These are phyloP conservation scores for Ovis canadensis DNA, from an alignment of 2,113 vertebrate genomes.

Conservation along the genomic window DNA sequence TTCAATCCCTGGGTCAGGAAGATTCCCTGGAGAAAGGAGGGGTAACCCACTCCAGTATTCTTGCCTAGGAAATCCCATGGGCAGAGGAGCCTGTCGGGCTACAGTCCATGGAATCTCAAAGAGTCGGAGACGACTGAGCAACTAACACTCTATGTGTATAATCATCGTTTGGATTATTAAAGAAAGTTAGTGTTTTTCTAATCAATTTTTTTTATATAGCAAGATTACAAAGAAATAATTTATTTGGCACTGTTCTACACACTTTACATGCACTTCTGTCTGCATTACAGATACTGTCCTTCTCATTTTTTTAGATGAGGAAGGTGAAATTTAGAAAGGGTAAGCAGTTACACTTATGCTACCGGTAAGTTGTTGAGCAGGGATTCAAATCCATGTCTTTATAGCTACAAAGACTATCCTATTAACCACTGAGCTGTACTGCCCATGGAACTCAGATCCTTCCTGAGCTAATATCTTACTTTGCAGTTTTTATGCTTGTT, in stretches of 20 bases:
- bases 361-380: neutral
- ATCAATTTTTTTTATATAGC: slow-evolving; percentile 12
- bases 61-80: neutral
- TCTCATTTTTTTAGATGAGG: neutral
- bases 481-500: neutral
- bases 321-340: neutral
- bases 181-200: neutral
- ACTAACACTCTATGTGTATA: neutral
- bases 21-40: neutral
- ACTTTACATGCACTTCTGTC: neutral
- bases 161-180: slow-evolving; percentile 1
- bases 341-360: neutral
- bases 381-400: neutral
- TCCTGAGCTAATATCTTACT: neutral
- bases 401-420: neutral
- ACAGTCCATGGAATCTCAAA: neutral
- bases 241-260: neutral
- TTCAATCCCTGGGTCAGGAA: neutral
- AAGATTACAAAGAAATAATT: neutral
- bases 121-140: neutral
- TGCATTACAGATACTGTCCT: neutral
- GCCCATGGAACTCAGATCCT: neutral
- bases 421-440: neutral
- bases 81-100: neutral
- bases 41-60: neutral